A percentile compares a stretch with the other conserved stretches of the same genome.
Conservation (phyloP, 2,797 vertebrate genomes). For the Distichodus sexfasciatus region DNA sequence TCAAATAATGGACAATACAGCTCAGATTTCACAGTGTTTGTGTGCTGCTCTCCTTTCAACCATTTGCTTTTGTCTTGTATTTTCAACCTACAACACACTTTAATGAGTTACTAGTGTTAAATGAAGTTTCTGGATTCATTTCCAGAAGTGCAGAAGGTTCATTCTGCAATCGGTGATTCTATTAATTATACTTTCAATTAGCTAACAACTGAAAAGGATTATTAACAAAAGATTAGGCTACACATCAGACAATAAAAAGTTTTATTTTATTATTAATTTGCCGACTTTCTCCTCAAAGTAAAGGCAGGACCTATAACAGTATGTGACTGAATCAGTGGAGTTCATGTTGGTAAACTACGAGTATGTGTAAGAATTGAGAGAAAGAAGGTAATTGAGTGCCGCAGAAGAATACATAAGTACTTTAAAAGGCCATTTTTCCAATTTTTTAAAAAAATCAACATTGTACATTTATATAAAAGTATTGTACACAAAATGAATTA, state of each 20-base stretch:
- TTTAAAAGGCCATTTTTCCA: constrained; percentile 54
- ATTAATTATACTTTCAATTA: constrained; percentile 30
- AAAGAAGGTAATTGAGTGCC: constrained; percentile 55
- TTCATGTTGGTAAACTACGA: constrained; percentile 62
- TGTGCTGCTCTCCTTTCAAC: constrained; percentile 23
- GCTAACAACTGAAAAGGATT: no score
- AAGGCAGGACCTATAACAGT: constrained; percentile 72
- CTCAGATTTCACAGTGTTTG: constrained; percentile 39
- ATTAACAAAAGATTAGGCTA: no score
- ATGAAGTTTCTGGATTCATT: background rate
- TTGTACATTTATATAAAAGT: constrained; percentile 56
- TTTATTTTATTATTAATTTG: constrained; percentile 57
- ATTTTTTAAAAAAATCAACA: constrained; percentile 57
- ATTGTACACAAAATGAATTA: constrained; percentile 56
- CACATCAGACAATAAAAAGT: constrained; percentile 39
- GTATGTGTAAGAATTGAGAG: constrained; percentile 60
- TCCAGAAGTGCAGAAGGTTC: background rate
- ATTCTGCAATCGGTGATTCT: background rate
- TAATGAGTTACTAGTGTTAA: background rate
- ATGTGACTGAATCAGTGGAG: constrained; percentile 53
- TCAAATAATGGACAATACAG: constrained; percentile 20
- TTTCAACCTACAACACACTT: constrained; percentile 39
- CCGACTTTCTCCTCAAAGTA: constrained; percentile 55
- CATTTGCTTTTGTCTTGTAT: constrained; percentile 42
- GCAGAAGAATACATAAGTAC: constrained; percentile 49